These are phyloP conservation scores for Zaprionus obscuricornis DNA, from an alignment of 2,888 invertebrate species.

Conservation along the genomic window DNA sequence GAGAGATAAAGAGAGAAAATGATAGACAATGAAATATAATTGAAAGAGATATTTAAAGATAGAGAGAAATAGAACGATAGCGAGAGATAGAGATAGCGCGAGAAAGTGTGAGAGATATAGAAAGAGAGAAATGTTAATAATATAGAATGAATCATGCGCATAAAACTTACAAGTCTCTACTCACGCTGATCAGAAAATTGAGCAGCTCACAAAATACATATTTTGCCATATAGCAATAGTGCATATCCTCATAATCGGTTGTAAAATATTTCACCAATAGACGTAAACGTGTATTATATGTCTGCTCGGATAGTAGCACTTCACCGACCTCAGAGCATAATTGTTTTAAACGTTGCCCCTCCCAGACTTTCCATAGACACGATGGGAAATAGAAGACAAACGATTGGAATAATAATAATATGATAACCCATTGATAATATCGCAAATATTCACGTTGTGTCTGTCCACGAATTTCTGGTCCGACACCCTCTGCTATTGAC, in stretches of 20 bases:
- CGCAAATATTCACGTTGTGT: constrained; percentile 79
- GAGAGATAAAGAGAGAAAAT: too few relatives aligned
- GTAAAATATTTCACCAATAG: constrained; percentile 80
- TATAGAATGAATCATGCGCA: too few relatives aligned
- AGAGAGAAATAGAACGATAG: too few relatives aligned
- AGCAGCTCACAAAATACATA: constrained; percentile 89
- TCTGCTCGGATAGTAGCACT: constrained; percentile 74
- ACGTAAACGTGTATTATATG: constrained; percentile 67
- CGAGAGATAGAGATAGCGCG: too few relatives aligned
- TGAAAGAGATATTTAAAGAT: too few relatives aligned
- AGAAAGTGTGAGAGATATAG: too few relatives aligned
- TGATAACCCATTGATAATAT: constrained; percentile 83
- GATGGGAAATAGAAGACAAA: constrained; percentile 81
- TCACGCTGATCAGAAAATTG: constrained; percentile 90
- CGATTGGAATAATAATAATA: constrained; percentile 79
- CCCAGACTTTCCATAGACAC: constrained; percentile 82
- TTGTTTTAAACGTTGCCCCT: constrained; percentile 84
- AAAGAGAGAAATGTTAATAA: too few relatives aligned
- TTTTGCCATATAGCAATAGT: constrained; percentile 86
- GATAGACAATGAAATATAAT: too few relatives aligned
- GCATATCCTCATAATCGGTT: constrained; percentile 78
- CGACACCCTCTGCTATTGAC: constrained; percentile 73
- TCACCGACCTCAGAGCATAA: constrained; percentile 81
- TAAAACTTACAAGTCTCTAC: constrained; percentile 78
- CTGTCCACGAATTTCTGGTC: constrained; percentile 55